Conservation (phyloP, 2,888 invertebrate species). For the Cancer borealis region DNA sequence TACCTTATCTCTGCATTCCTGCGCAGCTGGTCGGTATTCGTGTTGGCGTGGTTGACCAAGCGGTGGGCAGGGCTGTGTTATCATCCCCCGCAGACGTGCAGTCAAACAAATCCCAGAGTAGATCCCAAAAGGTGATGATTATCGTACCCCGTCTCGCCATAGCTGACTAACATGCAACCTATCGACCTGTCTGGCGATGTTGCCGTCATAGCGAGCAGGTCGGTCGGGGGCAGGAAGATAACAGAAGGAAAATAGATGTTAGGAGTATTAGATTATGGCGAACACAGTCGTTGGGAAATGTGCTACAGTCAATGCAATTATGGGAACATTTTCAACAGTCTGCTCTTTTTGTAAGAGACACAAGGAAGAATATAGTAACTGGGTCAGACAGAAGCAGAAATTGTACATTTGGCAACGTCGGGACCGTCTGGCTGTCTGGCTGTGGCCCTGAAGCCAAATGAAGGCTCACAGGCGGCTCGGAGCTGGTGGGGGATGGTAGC, state of each 20-base stretch:
- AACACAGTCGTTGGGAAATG: background rate
- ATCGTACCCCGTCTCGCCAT: constrained; percentile 71
- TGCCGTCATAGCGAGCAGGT: constrained; percentile 61
- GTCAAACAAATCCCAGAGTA: constrained; percentile 64
- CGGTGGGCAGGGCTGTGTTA: constrained; percentile 41
- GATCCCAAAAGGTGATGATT: constrained; percentile 71
- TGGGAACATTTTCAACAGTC: background rate
- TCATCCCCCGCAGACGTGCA: constrained; percentile 58
- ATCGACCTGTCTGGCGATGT: constrained; percentile 70
- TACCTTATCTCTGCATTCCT: constrained; percentile 25
- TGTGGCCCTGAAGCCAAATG: constrained; percentile 70
- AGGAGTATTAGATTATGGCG: background rate
- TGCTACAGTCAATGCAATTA: background rate
- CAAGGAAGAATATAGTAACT: constrained; percentile 58
- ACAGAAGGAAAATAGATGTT: background rate
- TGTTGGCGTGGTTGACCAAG: constrained; percentile 38
- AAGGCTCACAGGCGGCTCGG: constrained; percentile 60
- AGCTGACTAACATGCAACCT: constrained; percentile 72
- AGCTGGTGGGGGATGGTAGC: constrained; percentile 58
- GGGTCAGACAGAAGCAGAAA: constrained; percentile 67
- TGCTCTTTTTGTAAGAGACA: background rate
- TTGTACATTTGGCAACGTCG: constrained; percentile 63
- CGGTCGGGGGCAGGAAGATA: constrained; percentile 20
- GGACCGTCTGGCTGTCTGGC: constrained; percentile 70
- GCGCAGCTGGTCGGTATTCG: background rate